phyloP scores from a whole-genome alignment of 1,140 invertebrate genomes.

The Lamellibrachia luymesi region DNA sequence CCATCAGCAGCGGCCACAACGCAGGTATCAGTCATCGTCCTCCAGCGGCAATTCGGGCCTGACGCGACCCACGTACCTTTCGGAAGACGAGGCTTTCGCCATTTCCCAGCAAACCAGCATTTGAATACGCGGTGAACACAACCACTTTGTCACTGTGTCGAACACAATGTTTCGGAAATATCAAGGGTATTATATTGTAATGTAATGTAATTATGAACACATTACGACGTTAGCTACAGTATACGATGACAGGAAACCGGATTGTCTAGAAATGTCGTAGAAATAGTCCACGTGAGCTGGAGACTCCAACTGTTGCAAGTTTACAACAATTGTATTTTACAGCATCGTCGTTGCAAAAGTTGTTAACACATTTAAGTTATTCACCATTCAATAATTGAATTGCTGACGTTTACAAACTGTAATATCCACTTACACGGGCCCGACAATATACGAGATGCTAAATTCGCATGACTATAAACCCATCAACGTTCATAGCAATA shows the following conservation, averaged over 20 bases:
- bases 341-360: too few species aligned
- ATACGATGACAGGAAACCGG: too few species aligned
- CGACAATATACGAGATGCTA: too few species aligned
- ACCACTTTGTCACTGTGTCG: background rate
- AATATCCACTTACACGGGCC: too few species aligned
- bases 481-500: too few species aligned
- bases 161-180: background rate
- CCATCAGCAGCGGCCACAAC: slow-evolving; percentile 10
- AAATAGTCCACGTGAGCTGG: background rate
- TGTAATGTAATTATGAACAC: background rate
- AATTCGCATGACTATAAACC: too few species aligned
- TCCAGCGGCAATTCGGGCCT: background rate
- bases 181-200: background rate
- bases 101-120: slow-evolving; percentile 20
- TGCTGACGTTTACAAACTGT: too few species aligned
- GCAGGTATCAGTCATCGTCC: background rate
- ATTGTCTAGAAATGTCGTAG: background rate
- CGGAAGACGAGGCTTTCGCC: slow-evolving; percentile 3
- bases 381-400: too few species aligned
- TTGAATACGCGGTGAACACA: background rate
- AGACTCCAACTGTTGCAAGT: background rate
- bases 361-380: too few species aligned
- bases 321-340: too few species aligned
- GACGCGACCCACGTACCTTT: slow-evolving; percentile 16
- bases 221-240: too few species aligned